A percentile compares a stretch with the other conserved stretches of the same genome.
Evolutionary conservation across 1,140 invertebrate species (phyloP).

Genomic region (Megalopta genalis): DNA sequence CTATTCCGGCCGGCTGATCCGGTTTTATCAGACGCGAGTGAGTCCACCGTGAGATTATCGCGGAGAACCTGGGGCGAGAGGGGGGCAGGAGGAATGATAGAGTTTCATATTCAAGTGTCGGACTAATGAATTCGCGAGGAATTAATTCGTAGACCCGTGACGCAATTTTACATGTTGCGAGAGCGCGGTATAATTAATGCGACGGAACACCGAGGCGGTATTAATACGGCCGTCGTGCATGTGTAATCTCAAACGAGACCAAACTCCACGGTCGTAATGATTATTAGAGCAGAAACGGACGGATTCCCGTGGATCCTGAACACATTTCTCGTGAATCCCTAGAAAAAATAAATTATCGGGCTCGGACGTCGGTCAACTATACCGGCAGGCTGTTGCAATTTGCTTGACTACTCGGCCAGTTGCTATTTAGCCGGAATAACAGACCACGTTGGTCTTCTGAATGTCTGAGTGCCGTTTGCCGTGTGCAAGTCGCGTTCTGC

Average conservation of each 20-base stretch:
- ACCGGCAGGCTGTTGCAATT: neutral
- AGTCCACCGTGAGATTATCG: neutral
- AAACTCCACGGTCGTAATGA: neutral
- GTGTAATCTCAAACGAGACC: slow-evolving; percentile 29
- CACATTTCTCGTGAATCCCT: neutral
- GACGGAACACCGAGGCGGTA: slow-evolving; percentile 12
- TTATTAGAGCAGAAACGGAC: slow-evolving; percentile 4
- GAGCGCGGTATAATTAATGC: slow-evolving; percentile 26
- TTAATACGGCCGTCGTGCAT: neutral
- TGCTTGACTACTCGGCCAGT: neutral
- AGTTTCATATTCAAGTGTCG: neutral
- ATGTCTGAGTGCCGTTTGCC: neutral
- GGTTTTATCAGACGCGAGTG: neutral
- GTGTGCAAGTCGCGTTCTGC: neutral
- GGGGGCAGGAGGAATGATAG: neutral
- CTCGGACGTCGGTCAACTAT: no score
- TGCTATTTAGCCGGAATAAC: neutral
- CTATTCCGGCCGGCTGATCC: neutral
- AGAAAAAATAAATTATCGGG: neutral
- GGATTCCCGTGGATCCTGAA: neutral
- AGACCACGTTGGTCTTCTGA: neutral
- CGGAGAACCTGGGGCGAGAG: neutral
- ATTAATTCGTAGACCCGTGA: slow-evolving; percentile 32
- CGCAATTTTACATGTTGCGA: neutral
- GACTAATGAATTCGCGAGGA: neutral